A percentile compares a stretch with the other conserved stretches of the same genome.
phyloP scores from a whole-genome alignment of 2,797 vertebrate species.

The Schizopygopsis malacanthus region DNA sequence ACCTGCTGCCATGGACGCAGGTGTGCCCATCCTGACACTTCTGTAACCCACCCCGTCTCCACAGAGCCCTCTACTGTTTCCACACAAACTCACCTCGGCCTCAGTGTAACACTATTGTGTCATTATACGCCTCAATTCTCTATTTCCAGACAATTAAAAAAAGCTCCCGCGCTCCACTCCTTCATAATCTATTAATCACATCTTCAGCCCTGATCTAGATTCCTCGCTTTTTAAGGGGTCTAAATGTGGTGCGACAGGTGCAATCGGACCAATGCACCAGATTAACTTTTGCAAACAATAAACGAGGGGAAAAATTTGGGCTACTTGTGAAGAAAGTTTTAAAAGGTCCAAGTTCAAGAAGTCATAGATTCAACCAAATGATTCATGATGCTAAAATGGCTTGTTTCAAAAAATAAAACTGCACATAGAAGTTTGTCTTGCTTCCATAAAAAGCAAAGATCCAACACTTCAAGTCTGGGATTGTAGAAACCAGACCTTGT shows the following conservation, averaged over 20 bases:
- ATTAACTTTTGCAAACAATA: constrained; percentile 56
- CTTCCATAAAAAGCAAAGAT: neutral
- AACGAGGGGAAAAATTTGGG: constrained; percentile 9
- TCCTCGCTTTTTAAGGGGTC: constrained; percentile 11
- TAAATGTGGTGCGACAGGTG: constrained; percentile 49
- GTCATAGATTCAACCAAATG: constrained; percentile 35
- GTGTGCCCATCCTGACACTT: constrained; percentile 71
- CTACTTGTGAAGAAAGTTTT: constrained; percentile 6
- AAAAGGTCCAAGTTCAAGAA: constrained; percentile 41
- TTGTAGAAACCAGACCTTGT: constrained; percentile 14
- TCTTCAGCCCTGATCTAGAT: constrained; percentile 48
- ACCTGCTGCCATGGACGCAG: constrained; percentile 82
- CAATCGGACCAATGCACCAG: neutral
- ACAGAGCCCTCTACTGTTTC: constrained; percentile 70
- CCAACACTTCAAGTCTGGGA: neutral
- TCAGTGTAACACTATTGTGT: constrained; percentile 71
- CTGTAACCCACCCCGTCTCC: constrained; percentile 56
- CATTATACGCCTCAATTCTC: constrained; percentile 66
- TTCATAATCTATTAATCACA: constrained; percentile 54
- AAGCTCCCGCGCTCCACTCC: constrained; percentile 23
- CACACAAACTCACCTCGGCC: constrained; percentile 73
- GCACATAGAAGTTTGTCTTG: neutral
- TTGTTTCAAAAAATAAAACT: constrained; percentile 8
- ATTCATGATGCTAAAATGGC: constrained; percentile 9
- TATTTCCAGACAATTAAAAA: constrained; percentile 64